phyloP scores from a whole-genome alignment of 2,888 invertebrate species.

The Eupeodes luniger region DNA sequence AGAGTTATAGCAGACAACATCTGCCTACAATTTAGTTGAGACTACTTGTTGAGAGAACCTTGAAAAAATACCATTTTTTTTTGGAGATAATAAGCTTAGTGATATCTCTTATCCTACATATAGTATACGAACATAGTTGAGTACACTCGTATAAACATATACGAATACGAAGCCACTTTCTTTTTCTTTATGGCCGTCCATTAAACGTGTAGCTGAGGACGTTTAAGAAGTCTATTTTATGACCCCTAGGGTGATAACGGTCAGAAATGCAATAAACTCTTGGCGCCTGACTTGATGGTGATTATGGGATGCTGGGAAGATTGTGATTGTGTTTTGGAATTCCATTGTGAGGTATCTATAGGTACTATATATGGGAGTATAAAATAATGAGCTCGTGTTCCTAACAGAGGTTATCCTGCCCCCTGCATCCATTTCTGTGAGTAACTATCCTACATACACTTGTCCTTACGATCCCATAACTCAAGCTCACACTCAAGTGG shows the following conservation, averaged over 20 bases:
- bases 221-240: constrained; percentile 46
- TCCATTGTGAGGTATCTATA: constrained; percentile 27
- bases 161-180: background rate
- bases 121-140: background rate
- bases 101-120: background rate
- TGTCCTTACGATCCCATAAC: constrained; percentile 3
- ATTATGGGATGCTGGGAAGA: background rate
- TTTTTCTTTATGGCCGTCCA: constrained; percentile 15
- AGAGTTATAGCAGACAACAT: background rate
- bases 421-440: no score
- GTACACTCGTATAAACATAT: background rate
- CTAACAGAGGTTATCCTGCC: background rate
- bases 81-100: background rate
- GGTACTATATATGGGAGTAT: no score
- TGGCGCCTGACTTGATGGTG: constrained; percentile 20
- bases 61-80: background rate
- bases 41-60: constrained; percentile 8
- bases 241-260: constrained; percentile 51
- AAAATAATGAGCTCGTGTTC: background rate
- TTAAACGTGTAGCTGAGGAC: constrained; percentile 20
- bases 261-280: constrained; percentile 46
- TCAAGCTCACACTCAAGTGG: background rate
- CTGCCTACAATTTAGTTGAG: background rate
- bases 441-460: background rate
- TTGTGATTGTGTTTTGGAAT: constrained; percentile 21